These are phyloP conservation scores for Mechanitis mazaeus DNA, from an alignment of 2,888 invertebrate species.

Conservation along the genomic window DNA sequence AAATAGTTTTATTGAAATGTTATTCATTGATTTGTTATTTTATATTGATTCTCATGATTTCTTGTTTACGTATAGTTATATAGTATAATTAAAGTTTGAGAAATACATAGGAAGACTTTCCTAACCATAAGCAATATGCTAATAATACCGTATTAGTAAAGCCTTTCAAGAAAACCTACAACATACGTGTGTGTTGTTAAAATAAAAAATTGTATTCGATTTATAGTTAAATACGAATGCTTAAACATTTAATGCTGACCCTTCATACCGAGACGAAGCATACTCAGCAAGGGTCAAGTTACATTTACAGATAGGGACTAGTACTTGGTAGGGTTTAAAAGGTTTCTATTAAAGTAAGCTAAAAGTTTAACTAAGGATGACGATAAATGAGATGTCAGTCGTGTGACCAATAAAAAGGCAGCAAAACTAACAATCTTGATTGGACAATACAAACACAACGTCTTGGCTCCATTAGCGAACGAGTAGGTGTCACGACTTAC, in stretches of 20 bases:
- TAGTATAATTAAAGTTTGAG: too few relatives aligned
- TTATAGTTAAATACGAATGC: too few relatives aligned
- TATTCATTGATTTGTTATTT: not conserved
- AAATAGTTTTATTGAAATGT: not conserved
- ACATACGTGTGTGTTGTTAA: too few relatives aligned
- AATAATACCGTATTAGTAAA: too few relatives aligned
- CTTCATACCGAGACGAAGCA: not conserved
- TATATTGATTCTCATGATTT: not conserved
- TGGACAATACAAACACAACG: slow-evolving; percentile 61
- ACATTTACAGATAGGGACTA: slow-evolving; percentile 9
- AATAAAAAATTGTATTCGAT: too few relatives aligned
- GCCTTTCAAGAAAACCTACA: too few relatives aligned
- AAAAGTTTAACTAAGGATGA: slow-evolving; percentile 19
- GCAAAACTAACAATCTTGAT: slow-evolving; percentile 61
- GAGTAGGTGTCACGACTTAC: slow-evolving; percentile 70
- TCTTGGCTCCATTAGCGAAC: slow-evolving; percentile 67
- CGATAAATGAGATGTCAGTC: slow-evolving; percentile 41
- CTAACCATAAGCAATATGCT: too few relatives aligned
- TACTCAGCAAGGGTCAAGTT: not conserved
- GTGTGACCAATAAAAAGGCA: slow-evolving; percentile 56
- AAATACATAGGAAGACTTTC: too few relatives aligned
- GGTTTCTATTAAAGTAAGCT: slow-evolving; percentile 11
- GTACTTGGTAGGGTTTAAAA: not conserved
- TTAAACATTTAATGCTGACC: not conserved
- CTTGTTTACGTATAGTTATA: too few relatives aligned